These are phyloP conservation scores for Microcaecilia unicolor DNA, from an alignment of 2,797 vertebrate genomes.

Conservation along the genomic window DNA sequence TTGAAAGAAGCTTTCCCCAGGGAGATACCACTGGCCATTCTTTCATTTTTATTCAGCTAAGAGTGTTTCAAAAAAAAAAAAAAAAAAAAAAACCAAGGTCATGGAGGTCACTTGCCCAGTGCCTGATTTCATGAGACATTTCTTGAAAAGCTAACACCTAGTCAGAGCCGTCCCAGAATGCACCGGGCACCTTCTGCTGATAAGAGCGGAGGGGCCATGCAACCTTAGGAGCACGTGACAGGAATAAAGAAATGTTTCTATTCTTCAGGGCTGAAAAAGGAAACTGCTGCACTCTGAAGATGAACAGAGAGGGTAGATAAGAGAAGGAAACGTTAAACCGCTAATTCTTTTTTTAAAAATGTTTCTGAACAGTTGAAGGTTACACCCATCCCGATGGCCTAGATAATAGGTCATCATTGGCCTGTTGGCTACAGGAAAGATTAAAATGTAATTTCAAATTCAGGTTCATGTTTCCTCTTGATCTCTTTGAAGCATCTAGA, in stretches of 20 bases:
- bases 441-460: constrained; percentile 16
- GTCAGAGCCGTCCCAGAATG: constrained; percentile 62
- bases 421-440: constrained; percentile 11
- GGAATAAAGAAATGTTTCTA: constrained; percentile 51
- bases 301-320: constrained; percentile 50
- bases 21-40: constrained; percentile 27
- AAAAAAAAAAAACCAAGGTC: constrained; percentile 46
- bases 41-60: constrained; percentile 55
- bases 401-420: constrained; percentile 33
- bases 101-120: constrained; percentile 39
- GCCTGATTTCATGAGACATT: constrained; percentile 46
- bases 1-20: constrained; percentile 48
- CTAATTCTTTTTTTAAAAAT: constrained; percentile 1
- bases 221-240: constrained; percentile 55
- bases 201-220: constrained; percentile 68
- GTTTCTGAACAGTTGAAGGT: constrained; percentile 13
- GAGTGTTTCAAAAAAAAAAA: not conserved
- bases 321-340: constrained; percentile 46
- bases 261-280: constrained; percentile 32
- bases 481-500: not conserved
- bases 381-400: constrained; percentile 21
- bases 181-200: constrained; percentile 60
- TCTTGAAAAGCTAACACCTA: constrained; percentile 46
- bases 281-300: constrained; percentile 41
- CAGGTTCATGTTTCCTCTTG: not conserved